These are phyloP conservation scores for Ferrisia virgata DNA, from an alignment of 2,888 invertebrate genomes.

Conservation along the genomic window DNA sequence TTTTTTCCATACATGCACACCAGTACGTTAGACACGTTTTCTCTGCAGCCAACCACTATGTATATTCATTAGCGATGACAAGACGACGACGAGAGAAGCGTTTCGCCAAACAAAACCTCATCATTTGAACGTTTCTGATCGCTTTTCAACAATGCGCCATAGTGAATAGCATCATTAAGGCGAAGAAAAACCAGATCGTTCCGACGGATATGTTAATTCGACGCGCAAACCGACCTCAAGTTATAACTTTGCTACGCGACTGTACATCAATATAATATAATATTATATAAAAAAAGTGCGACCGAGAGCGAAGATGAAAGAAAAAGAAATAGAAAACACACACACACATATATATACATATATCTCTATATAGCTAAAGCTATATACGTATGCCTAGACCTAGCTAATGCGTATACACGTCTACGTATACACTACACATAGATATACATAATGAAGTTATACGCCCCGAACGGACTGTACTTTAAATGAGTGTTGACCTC, in stretches of 20 bases:
- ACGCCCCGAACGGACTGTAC: conserved; percentile 41
- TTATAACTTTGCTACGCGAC: conserved; percentile 36
- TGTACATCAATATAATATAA: conserved; percentile 34
- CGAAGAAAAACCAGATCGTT: conserved; percentile 41
- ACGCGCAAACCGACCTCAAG: conserved; percentile 33
- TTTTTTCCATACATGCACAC: no score
- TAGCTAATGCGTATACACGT: no score
- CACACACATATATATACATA: no score
- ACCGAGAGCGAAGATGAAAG: neutral
- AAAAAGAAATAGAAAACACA: neutral
- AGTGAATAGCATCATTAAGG: conserved; percentile 41
- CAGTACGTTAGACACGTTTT: neutral
- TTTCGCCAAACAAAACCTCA: conserved; percentile 5
- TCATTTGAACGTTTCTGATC: conserved; percentile 34
- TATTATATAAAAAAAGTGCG: neutral
- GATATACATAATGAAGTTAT: conserved; percentile 32
- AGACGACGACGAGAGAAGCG: neutral
- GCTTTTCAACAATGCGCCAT: conserved; percentile 22
- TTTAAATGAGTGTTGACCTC: conserved; percentile 44
- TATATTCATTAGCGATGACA: neutral
- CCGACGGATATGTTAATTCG: conserved; percentile 42
- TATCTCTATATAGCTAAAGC: no score
- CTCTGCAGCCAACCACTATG: neutral
- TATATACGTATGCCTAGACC: no score
- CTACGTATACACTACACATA: no score